Evolutionary conservation across 2,113 vertebrate genomes (phyloP).

Genomic region (Elephantulus edwardii): DNA sequence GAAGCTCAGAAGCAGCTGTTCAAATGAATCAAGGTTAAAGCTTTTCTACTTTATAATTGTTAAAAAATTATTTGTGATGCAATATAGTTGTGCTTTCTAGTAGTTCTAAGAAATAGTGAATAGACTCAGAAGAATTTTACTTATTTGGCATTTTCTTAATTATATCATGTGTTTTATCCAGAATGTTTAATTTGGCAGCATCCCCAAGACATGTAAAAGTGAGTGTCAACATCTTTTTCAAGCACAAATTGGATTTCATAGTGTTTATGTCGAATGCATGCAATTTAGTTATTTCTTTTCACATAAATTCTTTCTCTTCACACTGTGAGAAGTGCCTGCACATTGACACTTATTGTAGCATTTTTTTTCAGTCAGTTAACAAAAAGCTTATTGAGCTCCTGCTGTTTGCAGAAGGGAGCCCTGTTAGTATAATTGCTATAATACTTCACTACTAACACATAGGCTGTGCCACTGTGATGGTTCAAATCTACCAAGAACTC

Average conservation of each 20-base stretch:
- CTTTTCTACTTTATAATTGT: slow-evolving; percentile 1
- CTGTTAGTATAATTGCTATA: too few species aligned
- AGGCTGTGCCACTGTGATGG: too few species aligned
- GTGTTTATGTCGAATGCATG: slow-evolving; percentile 52
- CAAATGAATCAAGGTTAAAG: neutral
- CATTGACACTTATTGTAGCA: slow-evolving; percentile 52
- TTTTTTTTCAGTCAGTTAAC: slow-evolving; percentile 33
- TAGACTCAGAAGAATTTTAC: slow-evolving; percentile 44
- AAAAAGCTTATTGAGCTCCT: slow-evolving; percentile 39
- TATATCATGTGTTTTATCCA: slow-evolving; percentile 43
- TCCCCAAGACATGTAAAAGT: slow-evolving; percentile 60
- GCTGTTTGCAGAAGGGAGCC: too few species aligned
- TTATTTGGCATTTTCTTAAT: slow-evolving; percentile 43
- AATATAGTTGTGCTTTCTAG: neutral
- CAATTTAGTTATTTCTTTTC: slow-evolving; percentile 64
- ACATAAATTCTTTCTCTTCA: slow-evolving; percentile 27
- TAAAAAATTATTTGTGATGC: slow-evolving; percentile 14
- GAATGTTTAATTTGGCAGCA: slow-evolving; percentile 68
- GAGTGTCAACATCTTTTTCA: slow-evolving; percentile 64
- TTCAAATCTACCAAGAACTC: too few species aligned
- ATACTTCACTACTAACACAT: too few species aligned
- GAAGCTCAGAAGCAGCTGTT: neutral
- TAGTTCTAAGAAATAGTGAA: slow-evolving; percentile 16
- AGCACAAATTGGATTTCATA: slow-evolving; percentile 64
- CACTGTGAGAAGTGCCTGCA: slow-evolving; percentile 47